A percentile compares a stretch with the other conserved stretches of the same genome.
Evolutionary conservation across 1,140 invertebrate species (phyloP).

Genomic region (Eurosta solidaginis): DNA sequence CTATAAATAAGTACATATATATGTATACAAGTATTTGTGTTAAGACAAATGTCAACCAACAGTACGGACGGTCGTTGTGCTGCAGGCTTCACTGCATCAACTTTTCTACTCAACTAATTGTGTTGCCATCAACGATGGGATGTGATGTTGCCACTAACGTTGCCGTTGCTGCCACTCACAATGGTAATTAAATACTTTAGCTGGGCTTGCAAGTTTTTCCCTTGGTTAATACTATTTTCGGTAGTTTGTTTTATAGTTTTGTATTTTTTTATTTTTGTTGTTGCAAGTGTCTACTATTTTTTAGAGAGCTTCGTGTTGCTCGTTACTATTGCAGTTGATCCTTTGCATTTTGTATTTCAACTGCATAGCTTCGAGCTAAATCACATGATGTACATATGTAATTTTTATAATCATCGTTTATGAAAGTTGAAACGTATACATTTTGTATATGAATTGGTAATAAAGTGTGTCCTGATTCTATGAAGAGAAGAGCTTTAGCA

Average conservation of each 20-base stretch:
- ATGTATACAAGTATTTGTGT: not conserved
- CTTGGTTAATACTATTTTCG: not conserved
- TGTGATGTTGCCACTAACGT: not conserved
- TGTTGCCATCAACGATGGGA: conserved; percentile 5
- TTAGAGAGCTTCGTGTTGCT: not conserved
- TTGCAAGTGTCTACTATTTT: not conserved
- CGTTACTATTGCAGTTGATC: not conserved
- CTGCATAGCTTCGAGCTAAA: too few relatives aligned
- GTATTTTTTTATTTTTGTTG: not conserved
- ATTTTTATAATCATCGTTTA: too few relatives aligned
- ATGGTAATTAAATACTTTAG: conserved; percentile 25
- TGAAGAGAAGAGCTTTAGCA: too few relatives aligned
- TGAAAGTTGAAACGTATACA: too few relatives aligned
- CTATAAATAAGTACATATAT: not conserved
- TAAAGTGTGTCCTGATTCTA: too few relatives aligned
- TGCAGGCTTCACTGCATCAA: conserved; percentile 16
- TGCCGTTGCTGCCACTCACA: conserved; percentile 13
- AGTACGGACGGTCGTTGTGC: not conserved
- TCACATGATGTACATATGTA: too few relatives aligned
- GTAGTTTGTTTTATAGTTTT: not conserved
- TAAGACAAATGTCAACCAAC: not conserved
- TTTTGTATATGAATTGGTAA: too few relatives aligned
- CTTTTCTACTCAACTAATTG: conserved; percentile 16
- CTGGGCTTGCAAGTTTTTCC: not conserved
- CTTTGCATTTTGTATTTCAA: too few relatives aligned